phyloP scores from a whole-genome alignment of 2,113 vertebrate genomes.

The Axis porcinus region DNA sequence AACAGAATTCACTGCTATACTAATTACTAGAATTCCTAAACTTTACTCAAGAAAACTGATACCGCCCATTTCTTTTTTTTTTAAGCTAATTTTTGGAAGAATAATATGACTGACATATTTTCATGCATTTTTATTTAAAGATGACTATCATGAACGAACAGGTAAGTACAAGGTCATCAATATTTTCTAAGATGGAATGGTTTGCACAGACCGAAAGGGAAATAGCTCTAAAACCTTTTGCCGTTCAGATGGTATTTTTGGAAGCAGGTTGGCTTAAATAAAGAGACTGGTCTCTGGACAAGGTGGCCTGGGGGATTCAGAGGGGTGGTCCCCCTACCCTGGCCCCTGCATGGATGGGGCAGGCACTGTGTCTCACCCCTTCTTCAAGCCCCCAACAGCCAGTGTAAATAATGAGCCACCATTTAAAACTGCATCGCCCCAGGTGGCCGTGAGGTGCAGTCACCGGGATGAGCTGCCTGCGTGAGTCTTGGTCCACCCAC shows the following conservation, averaged over 20 bases:
- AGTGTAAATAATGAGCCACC: not conserved
- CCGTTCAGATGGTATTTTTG: not conserved
- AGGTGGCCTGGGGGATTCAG: not conserved
- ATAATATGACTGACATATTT: not conserved
- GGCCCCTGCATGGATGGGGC: fast-evolving
- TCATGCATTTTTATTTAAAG: not conserved
- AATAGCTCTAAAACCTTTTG: not conserved
- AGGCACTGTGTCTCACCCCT: not conserved
- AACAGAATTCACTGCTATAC: not conserved
- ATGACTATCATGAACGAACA: fast-evolving
- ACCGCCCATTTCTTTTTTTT: not conserved
- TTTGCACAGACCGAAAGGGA: not conserved
- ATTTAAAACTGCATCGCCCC: not conserved
- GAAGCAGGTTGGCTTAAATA: not conserved
- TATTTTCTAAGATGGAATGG: not conserved
- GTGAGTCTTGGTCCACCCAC: not conserved
- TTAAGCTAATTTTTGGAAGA: not conserved
- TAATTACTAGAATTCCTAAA: not conserved
- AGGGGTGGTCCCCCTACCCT: not conserved
- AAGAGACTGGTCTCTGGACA: not conserved
- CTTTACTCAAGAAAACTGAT: not conserved
- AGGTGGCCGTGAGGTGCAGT: fast-evolving
- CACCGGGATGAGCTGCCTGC: fast-evolving
- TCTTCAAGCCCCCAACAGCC: not conserved
- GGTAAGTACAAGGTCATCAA: not conserved